Evolutionary conservation across 2,797 vertebrate species (phyloP).

Genomic region (Lacerta bilineata): DNA sequence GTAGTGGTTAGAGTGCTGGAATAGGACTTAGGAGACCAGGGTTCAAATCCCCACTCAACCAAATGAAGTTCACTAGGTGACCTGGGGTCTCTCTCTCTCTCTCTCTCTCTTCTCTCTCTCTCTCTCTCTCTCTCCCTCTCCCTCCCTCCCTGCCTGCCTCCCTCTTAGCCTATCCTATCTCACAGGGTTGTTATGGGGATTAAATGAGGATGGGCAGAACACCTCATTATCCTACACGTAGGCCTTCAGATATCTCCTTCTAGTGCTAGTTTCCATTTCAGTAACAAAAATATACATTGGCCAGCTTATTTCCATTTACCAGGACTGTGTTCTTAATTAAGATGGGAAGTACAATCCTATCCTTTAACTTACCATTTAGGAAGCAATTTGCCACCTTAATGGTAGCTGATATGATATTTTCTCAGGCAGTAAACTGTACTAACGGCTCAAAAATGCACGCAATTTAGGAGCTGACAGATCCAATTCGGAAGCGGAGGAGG

Average conservation of each 20-base stretch:
- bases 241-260: background rate
- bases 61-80: too few species aligned
- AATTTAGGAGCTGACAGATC: slow-evolving; percentile 82
- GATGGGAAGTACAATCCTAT: slow-evolving; percentile 57
- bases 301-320: slow-evolving; percentile 59
- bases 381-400: slow-evolving; percentile 70
- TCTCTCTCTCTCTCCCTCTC: background rate
- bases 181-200: too few species aligned
- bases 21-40: too few species aligned
- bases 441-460: slow-evolving; percentile 76
- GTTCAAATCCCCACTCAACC: too few species aligned
- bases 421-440: slow-evolving; percentile 67
- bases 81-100: too few species aligned
- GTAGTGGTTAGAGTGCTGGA: too few species aligned
- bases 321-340: slow-evolving; percentile 58
- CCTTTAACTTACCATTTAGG: slow-evolving; percentile 68
- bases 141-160: background rate
- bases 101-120: too few species aligned
- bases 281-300: slow-evolving; percentile 51
- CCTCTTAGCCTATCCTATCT: too few species aligned
- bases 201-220: too few species aligned
- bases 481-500: slow-evolving; percentile 73
- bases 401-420: slow-evolving; percentile 29
- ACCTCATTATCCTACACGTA: background rate
- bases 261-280: background rate